Evolutionary conservation across 2,113 vertebrate species (phyloP).

Genomic region (Cepphus grylle): DNA sequence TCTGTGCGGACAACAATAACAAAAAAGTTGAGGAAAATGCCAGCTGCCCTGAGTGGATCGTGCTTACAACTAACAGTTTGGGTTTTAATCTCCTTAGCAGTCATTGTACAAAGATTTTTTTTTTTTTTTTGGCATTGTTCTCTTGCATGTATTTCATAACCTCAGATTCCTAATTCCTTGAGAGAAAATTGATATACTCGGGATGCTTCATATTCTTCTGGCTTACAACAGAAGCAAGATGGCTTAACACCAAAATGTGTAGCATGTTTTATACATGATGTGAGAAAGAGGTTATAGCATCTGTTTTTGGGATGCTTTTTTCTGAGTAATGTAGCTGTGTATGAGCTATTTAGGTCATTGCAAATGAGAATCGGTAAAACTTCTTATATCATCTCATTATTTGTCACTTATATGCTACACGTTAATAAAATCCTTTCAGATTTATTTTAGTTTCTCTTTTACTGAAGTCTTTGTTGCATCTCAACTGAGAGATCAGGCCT

Average conservation of each 20-base stretch:
- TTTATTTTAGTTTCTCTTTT: neutral
- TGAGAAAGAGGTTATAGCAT: neutral
- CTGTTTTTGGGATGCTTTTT: neutral
- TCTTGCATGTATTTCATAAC: neutral
- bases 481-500: neutral
- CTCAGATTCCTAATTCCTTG: neutral
- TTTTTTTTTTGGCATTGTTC: neutral
- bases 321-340: neutral
- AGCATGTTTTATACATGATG: neutral
- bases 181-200: neutral
- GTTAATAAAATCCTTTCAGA: neutral
- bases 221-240: neutral
- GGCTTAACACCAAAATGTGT: neutral
- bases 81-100: neutral
- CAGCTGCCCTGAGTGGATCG: neutral
- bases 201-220: neutral
- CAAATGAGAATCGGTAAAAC: neutral
- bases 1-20: neutral
- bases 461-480: neutral
- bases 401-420: neutral
- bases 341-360: neutral
- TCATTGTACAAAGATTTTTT: neutral
- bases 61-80: neutral
- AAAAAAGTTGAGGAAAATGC: slow-evolving; percentile 42
- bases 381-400: neutral